Evolutionary conservation across 2,888 invertebrate species (phyloP), one percentile per base, ranked within the genome.

Genomic region (Antitype chi): DNA sequence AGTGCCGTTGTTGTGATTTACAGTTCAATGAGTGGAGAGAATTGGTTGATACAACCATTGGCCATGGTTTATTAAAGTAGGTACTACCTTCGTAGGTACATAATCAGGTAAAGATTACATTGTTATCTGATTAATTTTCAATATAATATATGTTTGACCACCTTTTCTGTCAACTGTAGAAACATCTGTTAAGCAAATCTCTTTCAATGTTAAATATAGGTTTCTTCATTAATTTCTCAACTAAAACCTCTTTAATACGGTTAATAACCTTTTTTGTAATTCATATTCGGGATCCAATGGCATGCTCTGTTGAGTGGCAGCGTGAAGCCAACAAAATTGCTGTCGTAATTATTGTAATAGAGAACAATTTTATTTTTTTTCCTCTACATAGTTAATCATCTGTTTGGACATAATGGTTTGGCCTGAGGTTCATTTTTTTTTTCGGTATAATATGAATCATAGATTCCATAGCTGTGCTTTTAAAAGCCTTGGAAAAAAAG

Each of bases 291-390:
- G n/a, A 55, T 62, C 62, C 68, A 75, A 73, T 69, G 63, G 67
- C 52, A 84, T 84, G 85, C 38, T 74, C 66, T 74, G 79, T 60
- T 70, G 74, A 67, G 70, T 80, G 78, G 32, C 73, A 82, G 68
- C 80, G 79, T 74, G 69, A 84, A 89, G 85, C 85, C 76, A 81
- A 81, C 74, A 63, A 85, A 89, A 89, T 87, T 80, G 83, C 72
- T 69, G 63, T 66, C 70, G 66, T 89, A 85, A 90, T 90, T 89
- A 87, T 88, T 86, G 75, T 89, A 89, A 89, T 89, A 86, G 86
- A 86, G 75, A 82, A 84, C 81, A 72, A 63, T 85, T 85, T 78
- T 75, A 70, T 72, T 82, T 89, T 87, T 87, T 88, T 91, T 88
- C 80, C 38, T 70, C 52, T 63, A n/a, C 25, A 60, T 60, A 75